Evolutionary conservation across 2,113 vertebrate species (phyloP).

Genomic region (Festucalex cinctus): DNA sequence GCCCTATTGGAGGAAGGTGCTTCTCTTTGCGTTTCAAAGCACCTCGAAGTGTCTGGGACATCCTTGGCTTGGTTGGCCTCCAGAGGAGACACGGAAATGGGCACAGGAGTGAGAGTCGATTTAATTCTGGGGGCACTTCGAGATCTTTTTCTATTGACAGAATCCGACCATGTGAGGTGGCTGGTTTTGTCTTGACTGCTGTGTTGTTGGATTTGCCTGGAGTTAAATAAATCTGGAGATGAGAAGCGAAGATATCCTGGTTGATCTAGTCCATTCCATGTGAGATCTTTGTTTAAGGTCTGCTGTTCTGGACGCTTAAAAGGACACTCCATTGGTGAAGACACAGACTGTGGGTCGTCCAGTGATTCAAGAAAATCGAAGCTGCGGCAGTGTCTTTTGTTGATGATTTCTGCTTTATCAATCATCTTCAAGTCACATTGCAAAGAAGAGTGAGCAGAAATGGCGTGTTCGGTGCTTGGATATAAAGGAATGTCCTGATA

Average conservation of each 20-base stretch:
- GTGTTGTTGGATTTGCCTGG: conserved; percentile 62
- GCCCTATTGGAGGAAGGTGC: conserved; percentile 69
- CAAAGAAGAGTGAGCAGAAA: conserved; percentile 68
- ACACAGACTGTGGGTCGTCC: conserved; percentile 76
- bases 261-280: conserved; percentile 73
- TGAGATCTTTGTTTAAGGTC: conserved; percentile 63
- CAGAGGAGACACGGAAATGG: conserved; percentile 74
- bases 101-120: conserved; percentile 77
- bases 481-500: conserved; percentile 86
- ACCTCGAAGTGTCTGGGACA: conserved; percentile 62
- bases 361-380: conserved; percentile 92
- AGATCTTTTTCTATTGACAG: conserved; percentile 81
- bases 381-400: conserved; percentile 96
- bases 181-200: conserved; percentile 54
- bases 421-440: conserved; percentile 85
- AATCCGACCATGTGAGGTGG: conserved; percentile 67
- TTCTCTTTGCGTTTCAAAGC: conserved; percentile 70
- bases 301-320: conserved; percentile 64
- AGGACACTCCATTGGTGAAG: conserved; percentile 75
- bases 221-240: conserved; percentile 66
- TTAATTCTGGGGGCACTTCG: conserved; percentile 84
- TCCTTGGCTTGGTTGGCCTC: conserved; percentile 75
- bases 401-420: conserved; percentile 81
- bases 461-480: conserved; percentile 62
- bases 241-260: conserved; percentile 72